Evolutionary conservation across 2,797 vertebrate species (phyloP), one percentile per base, ranked within the genome.

Genomic region (Heliangelus exortis): DNA sequence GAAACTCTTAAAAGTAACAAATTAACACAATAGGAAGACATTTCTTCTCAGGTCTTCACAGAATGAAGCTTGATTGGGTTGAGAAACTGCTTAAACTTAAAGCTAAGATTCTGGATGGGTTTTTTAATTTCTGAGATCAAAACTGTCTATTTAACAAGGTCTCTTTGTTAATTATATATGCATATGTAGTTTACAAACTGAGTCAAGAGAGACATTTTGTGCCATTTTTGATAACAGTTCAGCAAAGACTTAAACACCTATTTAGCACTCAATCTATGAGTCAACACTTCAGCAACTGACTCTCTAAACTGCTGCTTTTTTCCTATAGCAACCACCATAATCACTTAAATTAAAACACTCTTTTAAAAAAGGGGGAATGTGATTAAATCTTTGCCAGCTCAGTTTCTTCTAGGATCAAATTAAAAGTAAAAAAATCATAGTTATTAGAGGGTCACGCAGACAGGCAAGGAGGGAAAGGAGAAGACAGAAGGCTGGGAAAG

Each of bases 161-260:
- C 84, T 68, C 84, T 68, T 58, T 87, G 76, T 92, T 79, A 66
- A 88, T 84, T 84, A 57, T 62, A 80, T 68, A 89, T 58, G 87
- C 76, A 81, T 4, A 34, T 31, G 61, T 36, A 92, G 76, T 87
- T 94, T 72, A 93, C 92, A 93, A 86, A 94, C 89, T 58, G 62
- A 94, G 90, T 81, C 63, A 41, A 76, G 78, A 84, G 72, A 95
- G 79, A 80, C 57, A 72, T 95, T 94, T 85, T 84, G 89, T 92
- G 86, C 61, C 77, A 48, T 87, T 96, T 92, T 88, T 93, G 83
- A 73, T 91, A 95, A 88, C 66, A 74, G 84, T 83, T 96, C 83
- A 93, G 73, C 57, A 6, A 69, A 95, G 92, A 47, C 74, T 93
- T 65, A 84, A 92, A 92, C 95, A 89, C 94, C 94, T 92, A 92